Evolutionary conservation across 2,888 invertebrate genomes (phyloP).

Genomic region (Tromatobia lineatoria): DNA sequence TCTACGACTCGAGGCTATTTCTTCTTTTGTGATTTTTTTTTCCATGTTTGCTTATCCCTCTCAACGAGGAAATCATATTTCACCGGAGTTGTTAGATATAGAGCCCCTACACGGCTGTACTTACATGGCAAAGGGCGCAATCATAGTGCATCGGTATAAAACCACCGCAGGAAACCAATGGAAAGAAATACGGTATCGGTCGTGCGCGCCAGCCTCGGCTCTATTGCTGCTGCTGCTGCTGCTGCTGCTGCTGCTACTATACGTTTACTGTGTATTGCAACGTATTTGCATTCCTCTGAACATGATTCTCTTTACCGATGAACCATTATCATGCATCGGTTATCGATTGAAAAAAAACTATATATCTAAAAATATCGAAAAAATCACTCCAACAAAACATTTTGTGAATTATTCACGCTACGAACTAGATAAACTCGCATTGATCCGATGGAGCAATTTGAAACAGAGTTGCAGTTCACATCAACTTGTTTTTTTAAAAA

Average conservation of each 20-base stretch:
- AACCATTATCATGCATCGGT: conserved; percentile 8
- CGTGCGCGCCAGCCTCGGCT: conserved; percentile 15
- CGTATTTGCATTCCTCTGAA: conserved; percentile 49
- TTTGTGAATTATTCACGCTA: conserved; percentile 36
- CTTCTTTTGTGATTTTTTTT: conserved; percentile 2
- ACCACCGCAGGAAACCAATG: conserved; percentile 27
- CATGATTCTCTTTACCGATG: conserved; percentile 31
- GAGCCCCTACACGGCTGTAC: conserved; percentile 37
- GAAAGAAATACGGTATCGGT: conserved; percentile 39
- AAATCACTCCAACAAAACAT: background rate
- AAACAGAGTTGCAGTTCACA: background rate
- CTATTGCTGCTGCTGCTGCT: background rate
- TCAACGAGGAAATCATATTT: conserved; percentile 59
- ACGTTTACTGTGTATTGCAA: background rate
- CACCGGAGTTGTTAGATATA: conserved; percentile 35
- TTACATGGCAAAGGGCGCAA: conserved; percentile 55
- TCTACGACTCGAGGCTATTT: conserved; percentile 18
- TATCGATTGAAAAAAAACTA: conserved; percentile 38
- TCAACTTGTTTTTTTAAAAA: too few species aligned
- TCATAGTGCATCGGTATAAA: conserved; percentile 30
- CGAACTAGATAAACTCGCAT: background rate
- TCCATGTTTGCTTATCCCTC: background rate
- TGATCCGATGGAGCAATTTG: too few species aligned
- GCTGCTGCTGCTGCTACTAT: background rate
- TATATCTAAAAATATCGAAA: conserved; percentile 21